These are phyloP conservation scores for Antrozous pallidus DNA, from an alignment of 2,797 vertebrate genomes.

Conservation along the genomic window DNA sequence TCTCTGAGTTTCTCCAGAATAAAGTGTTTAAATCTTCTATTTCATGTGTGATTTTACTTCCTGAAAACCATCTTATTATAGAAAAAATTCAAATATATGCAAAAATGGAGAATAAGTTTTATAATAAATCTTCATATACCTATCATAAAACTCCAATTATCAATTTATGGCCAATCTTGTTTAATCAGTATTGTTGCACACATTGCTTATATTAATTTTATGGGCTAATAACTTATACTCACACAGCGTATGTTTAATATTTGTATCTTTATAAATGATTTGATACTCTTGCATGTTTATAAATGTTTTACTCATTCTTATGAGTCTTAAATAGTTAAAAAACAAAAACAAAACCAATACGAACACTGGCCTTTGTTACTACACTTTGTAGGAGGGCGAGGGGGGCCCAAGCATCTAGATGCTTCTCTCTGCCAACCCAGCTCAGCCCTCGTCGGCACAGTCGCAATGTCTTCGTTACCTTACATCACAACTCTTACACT, in stretches of 20 bases:
- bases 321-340: conserved; percentile 27
- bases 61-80: neutral
- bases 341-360: neutral
- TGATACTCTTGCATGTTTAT: neutral
- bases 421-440: neutral
- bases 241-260: neutral
- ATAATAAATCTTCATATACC: neutral
- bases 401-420: neutral
- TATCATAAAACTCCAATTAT: neutral
- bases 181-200: conserved; percentile 1
- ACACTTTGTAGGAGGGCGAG: neutral
- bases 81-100: conserved; percentile 9
- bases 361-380: neutral
- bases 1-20: neutral
- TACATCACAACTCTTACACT: neutral
- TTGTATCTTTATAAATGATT: neutral
- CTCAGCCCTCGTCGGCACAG: neutral
- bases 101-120: neutral
- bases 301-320: conserved; percentile 12
- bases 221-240: neutral
- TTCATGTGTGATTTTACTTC: neutral
- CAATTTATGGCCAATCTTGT: neutral
- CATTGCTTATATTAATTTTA: neutral
- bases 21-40: neutral
- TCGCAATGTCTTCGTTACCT: neutral